Evolutionary conservation across 1,140 invertebrate genomes (phyloP), one percentile per base, ranked within the genome.

Genomic region (Campoletis sonorensis): DNA sequence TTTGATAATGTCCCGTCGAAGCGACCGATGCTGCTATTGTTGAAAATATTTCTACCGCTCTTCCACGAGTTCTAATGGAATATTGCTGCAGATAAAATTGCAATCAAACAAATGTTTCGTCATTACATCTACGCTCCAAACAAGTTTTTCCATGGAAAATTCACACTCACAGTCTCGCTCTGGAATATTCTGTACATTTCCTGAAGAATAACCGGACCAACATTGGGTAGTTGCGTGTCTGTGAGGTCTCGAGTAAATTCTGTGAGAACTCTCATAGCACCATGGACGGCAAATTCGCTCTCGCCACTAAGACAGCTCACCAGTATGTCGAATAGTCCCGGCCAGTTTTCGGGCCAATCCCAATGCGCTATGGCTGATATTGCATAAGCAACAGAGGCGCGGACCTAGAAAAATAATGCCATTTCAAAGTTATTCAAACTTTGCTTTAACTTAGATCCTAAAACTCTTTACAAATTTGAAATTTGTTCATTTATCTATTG

Each of bases 291-390:
- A 89, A 92, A 90, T 81, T 94, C 92, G 81, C 92, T 93, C 79
- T 91, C 89, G 3, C 92, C 92, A 10, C 92, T 93, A 40, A 94
- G 89, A 85, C 93, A 95, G 76, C 93, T 93, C 76, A 96, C 94
- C 45, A 97, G 92, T 71, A 96, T 94, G 80, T 95, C 93, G 85
- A 96, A 96, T 4, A 97, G 89, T 51, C 95, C 93, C 10, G 95
- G 94, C 96, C 96, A 97, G 78, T 94, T 91, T 83, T 96, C 95
- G 0, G 96, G 96, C 95, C 96, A 97, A 90, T 97, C 96, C 92
- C 95, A 96, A 82, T 95, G 93, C 0, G 96, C 96, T 82, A 97
- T 96, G 7, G 94, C 94, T 4, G 96, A 95, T 77, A 97, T 94
- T 4, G 95, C 95, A 90, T 96, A 95, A 0, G 96, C 96, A 16